These are phyloP conservation scores for Apostichopus japonicus DNA, from an alignment of 35 echinoderm and acorn worm species.

Conservation along the genomic window DNA sequence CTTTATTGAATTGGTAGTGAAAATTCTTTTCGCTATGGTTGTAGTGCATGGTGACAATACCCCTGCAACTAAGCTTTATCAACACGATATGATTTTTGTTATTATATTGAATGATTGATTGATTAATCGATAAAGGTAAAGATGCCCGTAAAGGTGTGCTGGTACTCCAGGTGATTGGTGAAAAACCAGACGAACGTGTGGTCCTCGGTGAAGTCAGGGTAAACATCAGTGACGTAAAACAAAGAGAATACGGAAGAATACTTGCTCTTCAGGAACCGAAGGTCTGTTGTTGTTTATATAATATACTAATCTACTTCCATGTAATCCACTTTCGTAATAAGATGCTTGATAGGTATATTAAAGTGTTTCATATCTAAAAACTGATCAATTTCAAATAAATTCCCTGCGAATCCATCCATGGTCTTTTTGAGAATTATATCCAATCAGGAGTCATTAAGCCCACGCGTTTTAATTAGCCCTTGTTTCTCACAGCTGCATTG, in stretches of 20 bases:
- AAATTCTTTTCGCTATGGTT: no score
- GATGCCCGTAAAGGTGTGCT: neutral
- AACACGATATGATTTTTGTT: neutral
- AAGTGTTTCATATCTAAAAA: neutral
- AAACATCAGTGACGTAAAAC: conserved; percentile 1
- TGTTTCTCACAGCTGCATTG: no score
- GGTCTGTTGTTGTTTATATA: neutral
- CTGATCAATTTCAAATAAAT: no score
- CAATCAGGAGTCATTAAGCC: no score
- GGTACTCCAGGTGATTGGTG: neutral
- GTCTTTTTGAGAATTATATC: no score
- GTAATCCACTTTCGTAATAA: no score
- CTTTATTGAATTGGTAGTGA: no score
- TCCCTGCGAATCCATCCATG: no score
- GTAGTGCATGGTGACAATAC: no score
- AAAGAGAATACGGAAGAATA: conserved; percentile 41
- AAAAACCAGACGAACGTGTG: neutral
- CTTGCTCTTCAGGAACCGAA: conserved; percentile 33
- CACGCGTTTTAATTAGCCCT: no score
- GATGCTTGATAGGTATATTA: neutral
- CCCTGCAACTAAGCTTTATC: no score
- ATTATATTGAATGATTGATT: neutral
- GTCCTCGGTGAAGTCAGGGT: conserved; percentile 35
- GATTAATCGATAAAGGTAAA: neutral
- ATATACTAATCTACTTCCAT: neutral